These are phyloP conservation scores for Orthosia gracilis DNA, from an alignment of 2,888 invertebrate genomes.

Conservation along the genomic window DNA sequence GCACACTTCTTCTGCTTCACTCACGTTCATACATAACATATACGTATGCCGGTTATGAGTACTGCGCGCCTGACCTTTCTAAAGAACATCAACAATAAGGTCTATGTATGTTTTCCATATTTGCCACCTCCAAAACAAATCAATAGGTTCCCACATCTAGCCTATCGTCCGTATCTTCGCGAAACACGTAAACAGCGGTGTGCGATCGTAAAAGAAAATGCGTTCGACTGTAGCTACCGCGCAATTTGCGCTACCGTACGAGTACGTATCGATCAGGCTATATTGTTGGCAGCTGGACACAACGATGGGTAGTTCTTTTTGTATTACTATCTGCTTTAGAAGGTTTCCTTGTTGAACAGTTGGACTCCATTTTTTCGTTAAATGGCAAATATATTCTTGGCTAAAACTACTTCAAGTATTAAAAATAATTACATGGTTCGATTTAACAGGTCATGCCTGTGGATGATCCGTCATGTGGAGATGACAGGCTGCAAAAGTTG, in stretches of 20 bases:
- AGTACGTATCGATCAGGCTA: slow-evolving; percentile 82
- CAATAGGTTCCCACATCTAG: slow-evolving; percentile 70
- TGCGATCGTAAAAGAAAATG: slow-evolving; percentile 90
- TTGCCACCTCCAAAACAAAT: slow-evolving; percentile 71
- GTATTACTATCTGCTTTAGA: not conserved
- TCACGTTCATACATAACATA: too few relatives aligned
- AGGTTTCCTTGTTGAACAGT: not conserved
- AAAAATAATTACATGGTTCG: too few relatives aligned
- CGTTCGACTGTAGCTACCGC: slow-evolving; percentile 80
- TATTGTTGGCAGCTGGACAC: slow-evolving; percentile 57
- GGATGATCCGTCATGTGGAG: too few relatives aligned
- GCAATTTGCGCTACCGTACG: slow-evolving; percentile 81
- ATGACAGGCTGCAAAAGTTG: too few relatives aligned
- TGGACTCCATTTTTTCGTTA: too few relatives aligned
- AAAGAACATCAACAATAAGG: too few relatives aligned
- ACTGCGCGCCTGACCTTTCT: too few relatives aligned
- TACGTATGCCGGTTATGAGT: too few relatives aligned
- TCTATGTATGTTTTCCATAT: not conserved
- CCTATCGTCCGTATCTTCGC: slow-evolving; percentile 85
- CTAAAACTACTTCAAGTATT: too few relatives aligned
- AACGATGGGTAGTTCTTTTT: slow-evolving; percentile 4
- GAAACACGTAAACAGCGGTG: slow-evolving; percentile 87
- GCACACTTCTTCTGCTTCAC: too few relatives aligned
- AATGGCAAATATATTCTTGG: too few relatives aligned
- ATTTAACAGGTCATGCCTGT: too few relatives aligned